phyloP scores from a whole-genome alignment of 2,113 vertebrate genomes.

The Herpetotheres cachinnans region DNA sequence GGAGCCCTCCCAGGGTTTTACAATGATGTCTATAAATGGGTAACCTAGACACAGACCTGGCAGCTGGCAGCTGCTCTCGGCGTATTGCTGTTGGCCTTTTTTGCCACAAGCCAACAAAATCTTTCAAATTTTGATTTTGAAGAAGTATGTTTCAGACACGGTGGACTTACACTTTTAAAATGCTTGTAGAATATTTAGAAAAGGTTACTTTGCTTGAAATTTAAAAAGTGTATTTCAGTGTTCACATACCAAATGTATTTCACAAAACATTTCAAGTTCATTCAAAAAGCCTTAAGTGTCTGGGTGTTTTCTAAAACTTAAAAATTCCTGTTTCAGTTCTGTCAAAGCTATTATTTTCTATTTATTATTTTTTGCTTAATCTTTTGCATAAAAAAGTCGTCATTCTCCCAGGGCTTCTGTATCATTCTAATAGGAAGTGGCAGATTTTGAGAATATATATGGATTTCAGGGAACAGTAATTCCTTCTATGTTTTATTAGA shows the following conservation, averaged over 20 bases:
- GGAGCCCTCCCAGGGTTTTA: neutral
- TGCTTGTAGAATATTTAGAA: neutral
- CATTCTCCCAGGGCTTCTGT: neutral
- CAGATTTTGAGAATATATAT: neutral
- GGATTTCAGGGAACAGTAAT: neutral
- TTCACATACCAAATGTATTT: neutral
- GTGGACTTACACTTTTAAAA: neutral
- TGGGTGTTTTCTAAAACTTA: neutral
- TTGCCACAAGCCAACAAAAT: neutral
- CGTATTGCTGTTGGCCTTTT: neutral
- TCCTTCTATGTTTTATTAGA: neutral
- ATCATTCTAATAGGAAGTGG: neutral
- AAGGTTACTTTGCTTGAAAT: neutral
- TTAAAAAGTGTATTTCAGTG: neutral
- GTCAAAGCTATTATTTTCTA: neutral
- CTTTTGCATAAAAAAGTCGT: neutral
- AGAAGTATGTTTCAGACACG: neutral
- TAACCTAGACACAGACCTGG: neutral
- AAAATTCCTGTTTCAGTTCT: neutral
- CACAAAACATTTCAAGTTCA: neutral
- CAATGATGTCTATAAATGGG: too few species aligned
- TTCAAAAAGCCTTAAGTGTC: neutral
- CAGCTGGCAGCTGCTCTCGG: neutral
- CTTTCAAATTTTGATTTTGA: neutral
- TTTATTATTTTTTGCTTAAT: slow-evolving; percentile 10